These are phyloP conservation scores for Steinernema hermaphroditum DNA, from an alignment of 2,888 invertebrate genomes.

Conservation along the genomic window DNA sequence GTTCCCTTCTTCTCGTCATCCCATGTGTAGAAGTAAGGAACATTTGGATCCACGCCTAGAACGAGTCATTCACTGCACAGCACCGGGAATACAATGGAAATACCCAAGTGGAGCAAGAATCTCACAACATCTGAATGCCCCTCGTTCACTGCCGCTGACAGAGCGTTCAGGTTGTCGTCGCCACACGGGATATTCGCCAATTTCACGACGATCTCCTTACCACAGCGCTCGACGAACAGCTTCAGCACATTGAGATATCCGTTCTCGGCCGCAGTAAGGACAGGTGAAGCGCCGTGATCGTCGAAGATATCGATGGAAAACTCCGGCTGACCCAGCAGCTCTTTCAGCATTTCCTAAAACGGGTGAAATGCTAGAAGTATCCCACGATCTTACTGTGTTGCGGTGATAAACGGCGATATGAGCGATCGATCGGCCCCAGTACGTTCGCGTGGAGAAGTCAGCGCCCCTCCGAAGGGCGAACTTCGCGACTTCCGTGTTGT, in stretches of 20 bases:
- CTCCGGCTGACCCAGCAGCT: neutral
- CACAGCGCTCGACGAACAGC: neutral
- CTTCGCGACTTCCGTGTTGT: neutral
- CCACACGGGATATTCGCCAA: constrained; percentile 3
- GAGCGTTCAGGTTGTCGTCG: neutral
- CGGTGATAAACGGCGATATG: neutral
- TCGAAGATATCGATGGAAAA: neutral
- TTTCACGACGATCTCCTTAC: neutral
- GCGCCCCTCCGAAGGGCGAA: constrained; percentile 1
- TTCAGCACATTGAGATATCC: neutral
- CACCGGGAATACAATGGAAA: neutral
- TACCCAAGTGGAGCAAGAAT: neutral
- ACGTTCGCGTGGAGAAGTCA: neutral
- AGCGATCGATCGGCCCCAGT: constrained; percentile 9
- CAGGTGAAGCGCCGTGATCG: neutral
- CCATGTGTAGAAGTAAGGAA: neutral
- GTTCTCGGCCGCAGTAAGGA: neutral
- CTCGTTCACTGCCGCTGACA: neutral
- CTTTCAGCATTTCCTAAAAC: neutral
- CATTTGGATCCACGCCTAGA: neutral
- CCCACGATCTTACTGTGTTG: neutral
- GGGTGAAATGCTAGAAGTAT: neutral
- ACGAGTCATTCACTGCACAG: neutral
- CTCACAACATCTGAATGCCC: neutral
- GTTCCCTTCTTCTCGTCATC: neutral